Evolutionary conservation across 1,140 invertebrate genomes (phyloP).

Genomic region (Drosophila guanche): DNA sequence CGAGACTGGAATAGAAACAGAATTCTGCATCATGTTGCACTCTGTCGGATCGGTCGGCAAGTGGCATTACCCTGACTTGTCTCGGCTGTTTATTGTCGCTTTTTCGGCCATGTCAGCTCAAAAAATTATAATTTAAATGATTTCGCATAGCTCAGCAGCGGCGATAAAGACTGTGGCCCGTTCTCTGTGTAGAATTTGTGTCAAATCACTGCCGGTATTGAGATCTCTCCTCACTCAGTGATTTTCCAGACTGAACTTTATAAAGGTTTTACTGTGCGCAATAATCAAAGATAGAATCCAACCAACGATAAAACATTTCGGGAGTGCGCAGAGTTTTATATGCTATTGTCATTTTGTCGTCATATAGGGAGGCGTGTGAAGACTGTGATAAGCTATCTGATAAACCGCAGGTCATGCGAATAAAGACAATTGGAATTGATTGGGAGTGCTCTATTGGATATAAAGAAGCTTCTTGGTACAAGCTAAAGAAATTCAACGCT

Average conservation of each 20-base stretch:
- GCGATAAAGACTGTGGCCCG: constrained; percentile 24
- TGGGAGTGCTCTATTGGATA: constrained; percentile 6
- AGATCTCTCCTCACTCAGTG: constrained; percentile 40
- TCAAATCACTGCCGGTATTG: constrained; percentile 44
- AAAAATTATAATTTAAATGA: constrained; percentile 34
- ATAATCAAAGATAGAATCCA: constrained; percentile 54
- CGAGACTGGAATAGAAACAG: constrained; percentile 15
- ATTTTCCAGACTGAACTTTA: constrained; percentile 67
- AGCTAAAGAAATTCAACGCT: neutral
- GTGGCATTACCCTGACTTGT: constrained; percentile 13
- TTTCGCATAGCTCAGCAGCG: constrained; percentile 39
- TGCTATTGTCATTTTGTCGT: constrained; percentile 45
- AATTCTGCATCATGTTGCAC: constrained; percentile 15
- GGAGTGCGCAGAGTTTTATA: constrained; percentile 57
- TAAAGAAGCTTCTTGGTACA: neutral
- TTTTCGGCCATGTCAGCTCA: constrained; percentile 58
- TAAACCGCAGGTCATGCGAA: constrained; percentile 52
- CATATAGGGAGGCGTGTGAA: constrained; percentile 13
- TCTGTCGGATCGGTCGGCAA: neutral
- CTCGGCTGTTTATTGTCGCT: constrained; percentile 15
- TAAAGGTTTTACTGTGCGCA: constrained; percentile 59
- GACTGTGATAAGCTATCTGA: constrained; percentile 20
- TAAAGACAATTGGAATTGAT: constrained; percentile 13
- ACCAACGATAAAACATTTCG: constrained; percentile 62
- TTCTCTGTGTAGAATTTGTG: constrained; percentile 29